phyloP scores from a whole-genome alignment of 2,113 vertebrate species.

The Hucho hucho region DNA sequence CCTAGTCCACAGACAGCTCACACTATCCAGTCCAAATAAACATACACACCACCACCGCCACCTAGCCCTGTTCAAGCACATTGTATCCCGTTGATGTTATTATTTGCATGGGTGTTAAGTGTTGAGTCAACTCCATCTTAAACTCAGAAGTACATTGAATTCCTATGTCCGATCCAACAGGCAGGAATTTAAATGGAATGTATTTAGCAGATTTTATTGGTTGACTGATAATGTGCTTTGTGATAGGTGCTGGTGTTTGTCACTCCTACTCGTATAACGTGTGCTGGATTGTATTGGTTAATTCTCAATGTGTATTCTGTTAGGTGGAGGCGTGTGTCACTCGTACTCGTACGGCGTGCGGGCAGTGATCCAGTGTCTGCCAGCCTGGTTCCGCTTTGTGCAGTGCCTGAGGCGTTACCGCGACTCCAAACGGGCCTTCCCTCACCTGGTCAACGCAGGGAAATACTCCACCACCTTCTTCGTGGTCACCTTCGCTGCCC shows the following conservation, averaged over 20 bases:
- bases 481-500: slow-evolving; percentile 92
- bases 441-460: slow-evolving; percentile 94
- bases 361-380: slow-evolving; percentile 95
- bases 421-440: slow-evolving; percentile 95
- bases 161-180: too few relatives aligned
- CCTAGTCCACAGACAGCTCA: neutral
- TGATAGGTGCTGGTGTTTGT: neutral
- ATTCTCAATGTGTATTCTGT: neutral
- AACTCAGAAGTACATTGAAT: too few relatives aligned
- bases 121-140: too few relatives aligned
- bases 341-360: slow-evolving; percentile 94
- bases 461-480: slow-evolving; percentile 99
- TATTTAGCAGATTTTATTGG: too few relatives aligned
- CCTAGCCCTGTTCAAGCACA: neutral
- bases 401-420: slow-evolving; percentile 98
- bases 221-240: too few relatives aligned
- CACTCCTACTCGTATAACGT: too few relatives aligned
- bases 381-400: slow-evolving; percentile 97
- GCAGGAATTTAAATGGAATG: too few relatives aligned
- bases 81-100: neutral
- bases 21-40: neutral
- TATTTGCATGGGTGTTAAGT: too few relatives aligned
- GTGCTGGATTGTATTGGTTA: too few relatives aligned
- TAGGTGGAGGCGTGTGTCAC: slow-evolving; percentile 75
- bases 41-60: neutral